phyloP scores from a whole-genome alignment of 2,113 vertebrate genomes.

The Nymphicus hollandicus region DNA sequence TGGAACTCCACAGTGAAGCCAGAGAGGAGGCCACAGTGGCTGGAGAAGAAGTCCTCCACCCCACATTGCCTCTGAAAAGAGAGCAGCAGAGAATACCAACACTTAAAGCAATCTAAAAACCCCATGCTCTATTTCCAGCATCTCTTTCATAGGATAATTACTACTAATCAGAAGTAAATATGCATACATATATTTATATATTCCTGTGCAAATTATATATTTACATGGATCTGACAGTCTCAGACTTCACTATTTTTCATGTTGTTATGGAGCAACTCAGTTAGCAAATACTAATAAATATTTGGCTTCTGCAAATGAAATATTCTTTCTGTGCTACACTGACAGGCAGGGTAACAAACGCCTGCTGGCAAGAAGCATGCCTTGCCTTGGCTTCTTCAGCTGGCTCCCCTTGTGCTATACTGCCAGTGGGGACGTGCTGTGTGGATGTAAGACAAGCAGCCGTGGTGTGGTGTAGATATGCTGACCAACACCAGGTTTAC shows the following conservation, averaged over 20 bases:
- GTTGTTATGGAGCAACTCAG: neutral
- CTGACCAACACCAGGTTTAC: neutral
- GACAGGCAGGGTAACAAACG: neutral
- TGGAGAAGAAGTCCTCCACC: neutral
- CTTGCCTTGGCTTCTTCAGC: neutral
- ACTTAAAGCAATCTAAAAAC: slow-evolving; percentile 29
- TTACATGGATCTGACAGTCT: slow-evolving; percentile 46
- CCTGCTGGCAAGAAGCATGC: neutral
- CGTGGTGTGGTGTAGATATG: neutral
- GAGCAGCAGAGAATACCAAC: neutral
- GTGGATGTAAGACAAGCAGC: neutral
- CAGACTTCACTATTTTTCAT: slow-evolving; percentile 39
- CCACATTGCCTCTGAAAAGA: neutral
- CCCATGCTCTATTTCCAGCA: slow-evolving; percentile 21
- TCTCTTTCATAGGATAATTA: slow-evolving; percentile 42
- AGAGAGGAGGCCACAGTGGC: neutral
- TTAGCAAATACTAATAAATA: slow-evolving; percentile 37
- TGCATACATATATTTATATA: neutral
- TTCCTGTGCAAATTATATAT: slow-evolving; percentile 63
- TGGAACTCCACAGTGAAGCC: neutral
- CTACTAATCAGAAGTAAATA: slow-evolving; percentile 68
- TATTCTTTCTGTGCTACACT: neutral
- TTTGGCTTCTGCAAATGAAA: neutral
- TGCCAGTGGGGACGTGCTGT: neutral
- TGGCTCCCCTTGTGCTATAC: rapidly evolving